phyloP scores from a whole-genome alignment of 2,888 invertebrate genomes.

The Sussaba pulchella region DNA sequence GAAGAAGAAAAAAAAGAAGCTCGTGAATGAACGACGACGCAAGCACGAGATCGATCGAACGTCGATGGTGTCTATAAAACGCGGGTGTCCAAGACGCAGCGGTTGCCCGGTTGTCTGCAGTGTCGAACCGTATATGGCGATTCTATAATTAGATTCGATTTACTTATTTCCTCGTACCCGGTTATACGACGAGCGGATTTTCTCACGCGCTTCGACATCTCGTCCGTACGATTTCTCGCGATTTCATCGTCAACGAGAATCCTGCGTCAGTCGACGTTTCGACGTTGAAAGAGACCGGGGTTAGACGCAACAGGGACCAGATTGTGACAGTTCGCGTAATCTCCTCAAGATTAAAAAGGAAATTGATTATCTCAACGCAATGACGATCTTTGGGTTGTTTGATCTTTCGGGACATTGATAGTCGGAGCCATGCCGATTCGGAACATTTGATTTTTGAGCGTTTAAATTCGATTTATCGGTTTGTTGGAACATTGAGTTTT shows the following conservation, averaged over 20 bases:
- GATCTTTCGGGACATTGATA: no score
- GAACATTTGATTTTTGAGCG: no score
- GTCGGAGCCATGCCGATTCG: no score
- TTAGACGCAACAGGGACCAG: no score
- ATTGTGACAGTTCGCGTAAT: no score
- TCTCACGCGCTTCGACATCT: slow-evolving; percentile 70
- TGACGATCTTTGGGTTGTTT: no score
- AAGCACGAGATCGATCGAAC: slow-evolving; percentile 30
- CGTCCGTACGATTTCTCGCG: slow-evolving; percentile 33
- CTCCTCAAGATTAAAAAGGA: no score
- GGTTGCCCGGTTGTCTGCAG: slow-evolving; percentile 19
- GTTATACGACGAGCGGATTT: slow-evolving; percentile 67
- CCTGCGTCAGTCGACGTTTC: slow-evolving; percentile 49
- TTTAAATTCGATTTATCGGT: no score
- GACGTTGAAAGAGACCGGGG: no score
- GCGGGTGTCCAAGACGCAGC: slow-evolving; percentile 46
- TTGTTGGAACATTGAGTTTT: no score
- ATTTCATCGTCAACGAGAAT: slow-evolving; percentile 35
- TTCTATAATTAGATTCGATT: slow-evolving; percentile 74
- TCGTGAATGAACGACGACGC: slow-evolving; percentile 74
- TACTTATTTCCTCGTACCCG: slow-evolving; percentile 68
- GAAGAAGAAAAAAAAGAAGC: slow-evolving; percentile 64
- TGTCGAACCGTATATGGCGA: slow-evolving; percentile 73
- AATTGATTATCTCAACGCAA: no score
- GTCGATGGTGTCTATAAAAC: slow-evolving; percentile 5